Evolutionary conservation across 64 coral and sea anemone genomes (phyloP).

Genomic region (Montipora foliosa): DNA sequence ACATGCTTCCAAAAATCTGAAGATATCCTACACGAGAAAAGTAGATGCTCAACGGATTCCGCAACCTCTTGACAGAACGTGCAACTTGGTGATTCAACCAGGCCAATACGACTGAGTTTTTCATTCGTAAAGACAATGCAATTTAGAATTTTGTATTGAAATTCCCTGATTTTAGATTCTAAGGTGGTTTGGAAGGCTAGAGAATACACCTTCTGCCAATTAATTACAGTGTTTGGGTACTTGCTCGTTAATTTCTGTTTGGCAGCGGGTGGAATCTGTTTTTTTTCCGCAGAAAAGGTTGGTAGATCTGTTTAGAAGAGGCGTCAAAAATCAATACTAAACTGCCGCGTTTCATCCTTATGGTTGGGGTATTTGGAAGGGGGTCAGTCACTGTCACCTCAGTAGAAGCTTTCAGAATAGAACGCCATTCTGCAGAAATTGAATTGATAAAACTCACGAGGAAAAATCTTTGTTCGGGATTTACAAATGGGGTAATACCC

Average conservation of each 20-base stretch:
- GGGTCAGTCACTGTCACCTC: background rate
- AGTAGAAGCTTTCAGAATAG: background rate
- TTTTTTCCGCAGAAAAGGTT: background rate
- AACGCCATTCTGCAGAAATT: background rate
- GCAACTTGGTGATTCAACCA: background rate
- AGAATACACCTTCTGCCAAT: background rate
- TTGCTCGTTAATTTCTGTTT: conserved; percentile 7
- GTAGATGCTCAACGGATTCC: conserved; percentile 2
- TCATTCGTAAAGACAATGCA: background rate
- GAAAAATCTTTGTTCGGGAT: conserved; percentile 1
- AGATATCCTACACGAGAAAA: background rate
- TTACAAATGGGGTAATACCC: background rate
- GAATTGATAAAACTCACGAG: no score
- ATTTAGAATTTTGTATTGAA: conserved; percentile 2
- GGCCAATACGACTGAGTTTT: background rate
- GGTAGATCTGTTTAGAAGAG: background rate
- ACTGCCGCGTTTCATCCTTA: background rate
- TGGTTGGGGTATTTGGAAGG: background rate
- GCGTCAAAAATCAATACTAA: background rate
- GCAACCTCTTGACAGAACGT: background rate
- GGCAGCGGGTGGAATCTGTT: conserved; percentile 8
- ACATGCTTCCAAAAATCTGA: conserved; percentile 9
- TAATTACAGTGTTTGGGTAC: background rate
- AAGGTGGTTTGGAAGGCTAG: background rate
- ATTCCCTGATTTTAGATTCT: background rate